Evolutionary conservation across 2,888 invertebrate genomes (phyloP).

Genomic region (Phortica okadai): DNA sequence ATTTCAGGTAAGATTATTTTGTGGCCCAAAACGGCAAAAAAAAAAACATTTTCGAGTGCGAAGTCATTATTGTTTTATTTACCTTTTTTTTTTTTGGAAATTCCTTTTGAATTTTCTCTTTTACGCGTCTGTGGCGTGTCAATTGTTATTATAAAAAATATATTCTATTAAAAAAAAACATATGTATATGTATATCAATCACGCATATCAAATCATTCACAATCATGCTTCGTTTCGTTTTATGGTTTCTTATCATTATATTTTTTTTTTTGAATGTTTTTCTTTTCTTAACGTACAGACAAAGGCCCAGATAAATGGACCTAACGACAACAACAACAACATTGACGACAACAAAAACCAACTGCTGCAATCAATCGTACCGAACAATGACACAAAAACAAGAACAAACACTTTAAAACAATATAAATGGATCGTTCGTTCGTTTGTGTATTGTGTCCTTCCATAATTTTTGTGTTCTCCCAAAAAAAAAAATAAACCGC

Average conservation of each 20-base stretch:
- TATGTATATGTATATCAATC: background rate
- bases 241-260: conserved; percentile 51
- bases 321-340: conserved; percentile 28
- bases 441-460: background rate
- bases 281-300: conserved; percentile 67
- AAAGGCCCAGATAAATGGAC: conserved; percentile 76
- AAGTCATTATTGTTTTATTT: background rate
- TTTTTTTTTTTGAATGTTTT: conserved; percentile 52
- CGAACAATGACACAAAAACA: background rate
- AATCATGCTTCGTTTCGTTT: conserved; percentile 34
- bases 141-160: background rate
- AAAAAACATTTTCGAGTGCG: background rate
- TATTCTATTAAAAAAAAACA: background rate
- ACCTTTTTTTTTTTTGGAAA: background rate
- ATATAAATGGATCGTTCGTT: background rate
- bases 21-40: background rate
- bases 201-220: conserved; percentile 47
- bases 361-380: background rate
- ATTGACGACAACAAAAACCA: conserved; percentile 28
- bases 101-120: background rate
- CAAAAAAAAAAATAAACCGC: no score
- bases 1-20: conserved; percentile 73
- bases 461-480: background rate
- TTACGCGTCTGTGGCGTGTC: no score
- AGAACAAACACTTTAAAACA: background rate